Evolutionary conservation across 2,888 invertebrate genomes (phyloP), one percentile per base, ranked within the genome.

Genomic region (Pollenia griseotomentosa): DNA sequence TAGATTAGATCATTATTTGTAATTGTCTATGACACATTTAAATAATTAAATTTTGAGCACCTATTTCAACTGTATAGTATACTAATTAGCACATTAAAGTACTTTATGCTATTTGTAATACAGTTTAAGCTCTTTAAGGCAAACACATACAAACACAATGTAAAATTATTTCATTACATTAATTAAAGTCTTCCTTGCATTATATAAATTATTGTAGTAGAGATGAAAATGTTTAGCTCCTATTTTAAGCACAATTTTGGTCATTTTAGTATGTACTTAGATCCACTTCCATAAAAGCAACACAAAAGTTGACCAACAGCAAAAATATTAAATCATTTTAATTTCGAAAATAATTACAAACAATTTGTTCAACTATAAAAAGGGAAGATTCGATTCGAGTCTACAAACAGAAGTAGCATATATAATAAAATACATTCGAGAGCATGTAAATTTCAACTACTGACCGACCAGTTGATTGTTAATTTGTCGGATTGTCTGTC

Each of bases 281-380:
- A 40, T 42, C 33, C 70, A 2, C 16, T 6, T 46, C 14, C 14
- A 6, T 46, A 12, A 14, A 51, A 68, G 33, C 68, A 70, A 23
- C 57, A 57, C 12, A 16, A 44, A 55, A 53, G 65, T 40, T 33
- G 10, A 9, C n/a, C 6, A 65, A 55, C 4, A 9, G 42, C 23
- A n/a, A 66, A 77, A 7, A 4, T 55, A 55, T 55, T 55, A 65
- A 75, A 77, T 77, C 66, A 55, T 77, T 65, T 77, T 55, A 55
- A 44, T 77, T 55, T 80, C 46, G 44, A 33, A 71, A 80, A 55
- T 63, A 71, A 80, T 55, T 61, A 16, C 55, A 73, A 65, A 40
- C 14, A 80, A 71, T 80, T 71, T 55, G 33, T 63, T 65, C 46
- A 71, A 71, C 71, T 63, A 61, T 12, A 44, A 51, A n/a, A 6